phyloP scores from a whole-genome alignment of 1,140 invertebrate genomes.

The Antheraea pernyi region DNA sequence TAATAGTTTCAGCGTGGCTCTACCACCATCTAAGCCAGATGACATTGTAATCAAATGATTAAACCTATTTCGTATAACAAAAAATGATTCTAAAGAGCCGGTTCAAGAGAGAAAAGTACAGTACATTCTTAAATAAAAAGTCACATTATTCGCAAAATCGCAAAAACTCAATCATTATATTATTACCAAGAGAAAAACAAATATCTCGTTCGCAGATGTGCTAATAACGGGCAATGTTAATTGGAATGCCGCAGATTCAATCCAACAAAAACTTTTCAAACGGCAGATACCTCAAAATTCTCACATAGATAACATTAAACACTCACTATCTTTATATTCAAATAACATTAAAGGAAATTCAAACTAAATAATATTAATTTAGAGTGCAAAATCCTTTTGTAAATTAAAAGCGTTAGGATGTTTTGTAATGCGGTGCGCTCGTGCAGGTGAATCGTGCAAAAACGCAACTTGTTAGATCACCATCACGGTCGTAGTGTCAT shows the following conservation, averaged over 20 bases:
- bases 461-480: constrained; percentile 52
- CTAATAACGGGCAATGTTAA: constrained; percentile 9
- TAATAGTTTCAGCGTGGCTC: too few relatives aligned
- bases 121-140: too few relatives aligned
- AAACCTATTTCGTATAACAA: too few relatives aligned
- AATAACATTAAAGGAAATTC: too few relatives aligned
- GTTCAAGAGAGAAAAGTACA: too few relatives aligned
- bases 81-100: too few relatives aligned
- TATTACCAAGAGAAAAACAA: constrained; percentile 7
- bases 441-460: constrained; percentile 46
- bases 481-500: constrained; percentile 29
- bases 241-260: constrained; percentile 5
- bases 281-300: constrained; percentile 23
- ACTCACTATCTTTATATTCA: too few relatives aligned
- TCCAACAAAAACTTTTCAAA: constrained; percentile 7
- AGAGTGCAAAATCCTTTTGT: background rate
- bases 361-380: too few relatives aligned
- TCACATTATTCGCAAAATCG: too few relatives aligned
- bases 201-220: constrained; percentile 5
- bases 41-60: too few relatives aligned
- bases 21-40: too few relatives aligned
- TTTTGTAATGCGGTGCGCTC: constrained; percentile 7
- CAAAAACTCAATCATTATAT: too few relatives aligned
- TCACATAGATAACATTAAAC: constrained; percentile 12
- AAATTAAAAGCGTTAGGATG: constrained; percentile 11